Conservation (phyloP, 2,113 vertebrate species). For the Chionomys nivalis region DNA sequence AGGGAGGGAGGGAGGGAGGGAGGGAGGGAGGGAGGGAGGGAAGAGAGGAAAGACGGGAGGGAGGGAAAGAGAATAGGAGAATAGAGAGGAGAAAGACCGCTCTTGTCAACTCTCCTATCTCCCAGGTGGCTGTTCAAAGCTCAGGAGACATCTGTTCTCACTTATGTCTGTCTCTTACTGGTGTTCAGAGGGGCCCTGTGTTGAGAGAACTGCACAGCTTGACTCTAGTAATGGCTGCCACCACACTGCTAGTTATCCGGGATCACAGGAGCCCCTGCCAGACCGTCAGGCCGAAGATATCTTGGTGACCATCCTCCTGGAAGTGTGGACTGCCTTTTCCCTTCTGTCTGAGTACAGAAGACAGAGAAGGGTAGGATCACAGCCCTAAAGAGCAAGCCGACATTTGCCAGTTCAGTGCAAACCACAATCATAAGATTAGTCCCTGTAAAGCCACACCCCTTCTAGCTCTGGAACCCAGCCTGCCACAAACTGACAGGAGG, state of each 20-base stretch:
- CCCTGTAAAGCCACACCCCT: not conserved
- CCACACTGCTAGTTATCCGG: not conserved
- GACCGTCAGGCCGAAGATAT: not conserved
- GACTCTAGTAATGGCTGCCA: not conserved
- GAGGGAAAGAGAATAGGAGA: rapidly evolving
- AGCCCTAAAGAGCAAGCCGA: conserved; percentile 6
- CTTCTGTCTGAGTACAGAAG: conserved; percentile 1
- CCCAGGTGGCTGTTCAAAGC: not conserved
- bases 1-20: no score
- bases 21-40: not conserved
- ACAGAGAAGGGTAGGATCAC: not conserved
- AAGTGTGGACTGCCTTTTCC: not conserved
- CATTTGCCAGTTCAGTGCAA: conserved; percentile 15
- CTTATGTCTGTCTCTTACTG: not conserved
- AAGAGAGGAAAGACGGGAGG: no score
- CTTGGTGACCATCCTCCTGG: not conserved
- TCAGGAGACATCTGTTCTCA: not conserved
- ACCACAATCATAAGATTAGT: conserved; percentile 25
- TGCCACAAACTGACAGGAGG: not conserved
- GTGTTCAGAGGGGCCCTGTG: not conserved
- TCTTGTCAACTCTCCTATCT: not conserved
- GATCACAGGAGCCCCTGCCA: not conserved
- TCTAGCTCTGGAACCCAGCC: conserved; percentile 49
- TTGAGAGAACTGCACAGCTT: not conserved
- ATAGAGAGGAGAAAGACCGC: not conserved